Conservation (phyloP, 2,797 vertebrate species). For the Erethizon dorsatum region DNA sequence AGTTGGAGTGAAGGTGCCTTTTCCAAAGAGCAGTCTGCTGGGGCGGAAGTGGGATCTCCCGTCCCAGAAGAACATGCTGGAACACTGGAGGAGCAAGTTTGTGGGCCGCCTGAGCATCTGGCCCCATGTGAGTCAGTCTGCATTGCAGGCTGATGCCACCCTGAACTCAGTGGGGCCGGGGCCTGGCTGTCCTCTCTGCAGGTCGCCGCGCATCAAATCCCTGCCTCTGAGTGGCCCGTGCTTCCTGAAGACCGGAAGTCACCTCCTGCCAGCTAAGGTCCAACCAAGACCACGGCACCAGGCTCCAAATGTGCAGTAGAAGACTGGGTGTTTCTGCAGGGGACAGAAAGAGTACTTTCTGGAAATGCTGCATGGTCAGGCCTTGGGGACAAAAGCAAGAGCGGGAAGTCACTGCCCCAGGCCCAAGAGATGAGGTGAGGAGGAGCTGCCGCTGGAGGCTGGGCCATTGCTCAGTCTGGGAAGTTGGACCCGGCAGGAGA, state of each 20-base stretch:
- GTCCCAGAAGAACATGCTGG: slow-evolving; percentile 22
- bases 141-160: not conserved
- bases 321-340: not conserved
- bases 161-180: not conserved
- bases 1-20: not conserved
- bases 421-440: not conserved
- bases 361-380: not conserved
- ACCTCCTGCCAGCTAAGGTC: not conserved
- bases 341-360: not conserved
- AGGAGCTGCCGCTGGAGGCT: not conserved
- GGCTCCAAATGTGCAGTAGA: not conserved
- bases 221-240: not conserved
- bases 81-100: not conserved
- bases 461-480: not conserved
- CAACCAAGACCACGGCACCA: not conserved
- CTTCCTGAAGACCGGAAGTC: not conserved
- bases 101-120: not conserved
- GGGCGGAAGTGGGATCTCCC: not conserved
- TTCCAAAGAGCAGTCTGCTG: not conserved
- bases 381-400: not conserved
- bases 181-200: not conserved
- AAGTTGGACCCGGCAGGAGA: not conserved
- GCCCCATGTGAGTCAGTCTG: rapidly evolving
- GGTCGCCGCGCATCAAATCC: rapidly evolving
- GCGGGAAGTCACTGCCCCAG: not conserved